Conservation (phyloP, 2,113 vertebrate species). For the Brachyistius frenatus region DNA sequence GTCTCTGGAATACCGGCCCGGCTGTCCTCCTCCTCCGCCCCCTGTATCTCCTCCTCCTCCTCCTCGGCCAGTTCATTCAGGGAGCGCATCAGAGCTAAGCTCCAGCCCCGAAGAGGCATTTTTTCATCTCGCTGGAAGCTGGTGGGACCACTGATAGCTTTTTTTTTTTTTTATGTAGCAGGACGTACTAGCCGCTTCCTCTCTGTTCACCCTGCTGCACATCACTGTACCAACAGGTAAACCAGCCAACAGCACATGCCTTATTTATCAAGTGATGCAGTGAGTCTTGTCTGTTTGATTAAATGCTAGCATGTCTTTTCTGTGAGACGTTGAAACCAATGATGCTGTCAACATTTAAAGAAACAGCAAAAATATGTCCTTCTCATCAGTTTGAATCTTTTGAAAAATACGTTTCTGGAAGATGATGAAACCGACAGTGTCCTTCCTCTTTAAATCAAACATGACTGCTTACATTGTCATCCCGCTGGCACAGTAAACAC, state of each 20-base stretch:
- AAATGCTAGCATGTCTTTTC: background rate
- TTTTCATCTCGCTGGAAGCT: conserved; percentile 33
- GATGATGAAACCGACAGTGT: background rate
- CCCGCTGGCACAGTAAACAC: too few species aligned
- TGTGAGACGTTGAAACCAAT: background rate
- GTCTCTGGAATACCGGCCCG: conserved; percentile 59
- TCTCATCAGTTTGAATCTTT: too few species aligned
- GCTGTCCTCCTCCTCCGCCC: conserved; percentile 52
- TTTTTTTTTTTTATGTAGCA: conserved; percentile 45
- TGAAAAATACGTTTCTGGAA: too few species aligned
- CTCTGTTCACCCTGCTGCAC: conserved; percentile 31
- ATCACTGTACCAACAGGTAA: conserved; percentile 75
- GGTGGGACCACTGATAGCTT: conserved; percentile 32
- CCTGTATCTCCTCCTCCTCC: conserved; percentile 50
- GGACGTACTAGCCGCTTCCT: conserved; percentile 48
- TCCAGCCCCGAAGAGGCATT: conserved; percentile 44
- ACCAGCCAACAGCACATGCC: conserved; percentile 33
- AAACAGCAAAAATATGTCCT: too few species aligned
- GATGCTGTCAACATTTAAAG: background rate
- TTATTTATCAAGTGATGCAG: conserved; percentile 35
- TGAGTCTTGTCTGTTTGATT: conserved; percentile 4
- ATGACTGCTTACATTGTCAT: background rate
- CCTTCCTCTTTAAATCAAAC: too few species aligned
- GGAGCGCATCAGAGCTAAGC: conserved; percentile 53
- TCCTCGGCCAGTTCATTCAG: conserved; percentile 58